phyloP scores from a whole-genome alignment of 1,140 invertebrate genomes.

The Tetramorium alpestre region DNA sequence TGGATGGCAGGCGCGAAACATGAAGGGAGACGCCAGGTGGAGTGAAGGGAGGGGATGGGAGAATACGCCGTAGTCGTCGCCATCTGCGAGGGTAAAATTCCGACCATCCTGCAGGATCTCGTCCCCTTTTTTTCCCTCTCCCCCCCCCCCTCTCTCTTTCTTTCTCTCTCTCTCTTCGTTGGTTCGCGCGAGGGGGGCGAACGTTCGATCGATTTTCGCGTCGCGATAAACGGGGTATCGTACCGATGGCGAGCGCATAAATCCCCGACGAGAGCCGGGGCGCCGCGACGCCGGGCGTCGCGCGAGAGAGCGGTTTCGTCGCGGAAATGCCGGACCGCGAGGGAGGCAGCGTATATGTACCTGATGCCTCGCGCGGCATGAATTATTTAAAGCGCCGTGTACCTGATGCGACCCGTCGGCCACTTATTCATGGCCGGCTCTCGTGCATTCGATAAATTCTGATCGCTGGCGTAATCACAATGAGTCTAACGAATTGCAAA shows the following conservation, averaged over 20 bases:
- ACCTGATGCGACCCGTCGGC: background rate
- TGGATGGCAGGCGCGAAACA: slow-evolving; percentile 30
- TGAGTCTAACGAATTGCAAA: slow-evolving; percentile 16
- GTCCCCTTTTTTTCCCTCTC: background rate
- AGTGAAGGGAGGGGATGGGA: too few relatives aligned
- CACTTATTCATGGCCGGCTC: slow-evolving; percentile 5
- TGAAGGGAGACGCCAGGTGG: background rate
- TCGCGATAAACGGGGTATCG: slow-evolving; percentile 51
- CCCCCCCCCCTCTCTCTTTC: background rate
- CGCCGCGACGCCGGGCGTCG: slow-evolving; percentile 55
- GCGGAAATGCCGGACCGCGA: slow-evolving; percentile 28
- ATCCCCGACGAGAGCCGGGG: slow-evolving; percentile 35
- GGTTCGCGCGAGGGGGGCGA: slow-evolving; percentile 2
- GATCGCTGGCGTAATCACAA: slow-evolving; percentile 6
- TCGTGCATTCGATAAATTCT: slow-evolving; percentile 7
- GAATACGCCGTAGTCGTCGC: background rate
- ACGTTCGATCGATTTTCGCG: slow-evolving; percentile 57
- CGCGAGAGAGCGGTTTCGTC: background rate
- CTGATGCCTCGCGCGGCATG: slow-evolving; percentile 34
- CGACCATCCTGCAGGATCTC: background rate
- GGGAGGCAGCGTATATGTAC: slow-evolving; percentile 22
- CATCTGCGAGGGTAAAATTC: slow-evolving; percentile 46
- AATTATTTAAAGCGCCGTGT: slow-evolving; percentile 54
- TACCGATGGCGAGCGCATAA: slow-evolving; percentile 38
- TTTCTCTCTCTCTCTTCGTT: background rate